A percentile compares a stretch with the other conserved stretches of the same genome.
These are phyloP conservation scores for Hirudinaria manillensis DNA, from an alignment of 2,888 invertebrate species.

Conservation along the genomic window DNA sequence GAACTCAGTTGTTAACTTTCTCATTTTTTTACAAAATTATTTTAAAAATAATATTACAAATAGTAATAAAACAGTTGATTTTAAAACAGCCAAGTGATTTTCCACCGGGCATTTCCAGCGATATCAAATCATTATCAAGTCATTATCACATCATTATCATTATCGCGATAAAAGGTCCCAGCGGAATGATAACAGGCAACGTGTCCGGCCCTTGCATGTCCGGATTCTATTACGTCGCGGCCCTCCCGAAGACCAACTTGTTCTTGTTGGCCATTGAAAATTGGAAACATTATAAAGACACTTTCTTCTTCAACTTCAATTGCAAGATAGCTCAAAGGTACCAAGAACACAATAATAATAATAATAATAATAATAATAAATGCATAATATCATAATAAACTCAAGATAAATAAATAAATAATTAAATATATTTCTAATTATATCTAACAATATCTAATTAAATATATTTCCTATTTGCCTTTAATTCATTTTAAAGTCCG, in stretches of 20 bases:
- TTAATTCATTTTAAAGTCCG: too few species aligned
- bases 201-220: conserved; percentile 56
- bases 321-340: conserved; percentile 54
- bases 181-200: conserved; percentile 54
- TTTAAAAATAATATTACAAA: too few species aligned
- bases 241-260: conserved; percentile 53
- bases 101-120: too few species aligned
- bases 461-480: too few species aligned
- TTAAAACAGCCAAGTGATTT: too few species aligned
- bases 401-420: not conserved
- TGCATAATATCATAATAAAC: not conserved
- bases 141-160: not conserved
- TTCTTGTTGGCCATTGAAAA: conserved; percentile 55
- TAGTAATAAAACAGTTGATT: too few species aligned
- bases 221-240: conserved; percentile 55
- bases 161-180: conserved; percentile 44
- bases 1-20: too few species aligned
- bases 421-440: too few species aligned
- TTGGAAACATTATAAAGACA: conserved; percentile 49
- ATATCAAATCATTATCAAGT: too few species aligned
- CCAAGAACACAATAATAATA: conserved; percentile 22
- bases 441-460: too few species aligned
- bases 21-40: too few species aligned
- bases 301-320: conserved; percentile 54
- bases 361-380: not conserved